These are phyloP conservation scores for Pantherophis alleghaniensis DNA, from an alignment of 2,797 vertebrate genomes.

Conservation along the genomic window DNA sequence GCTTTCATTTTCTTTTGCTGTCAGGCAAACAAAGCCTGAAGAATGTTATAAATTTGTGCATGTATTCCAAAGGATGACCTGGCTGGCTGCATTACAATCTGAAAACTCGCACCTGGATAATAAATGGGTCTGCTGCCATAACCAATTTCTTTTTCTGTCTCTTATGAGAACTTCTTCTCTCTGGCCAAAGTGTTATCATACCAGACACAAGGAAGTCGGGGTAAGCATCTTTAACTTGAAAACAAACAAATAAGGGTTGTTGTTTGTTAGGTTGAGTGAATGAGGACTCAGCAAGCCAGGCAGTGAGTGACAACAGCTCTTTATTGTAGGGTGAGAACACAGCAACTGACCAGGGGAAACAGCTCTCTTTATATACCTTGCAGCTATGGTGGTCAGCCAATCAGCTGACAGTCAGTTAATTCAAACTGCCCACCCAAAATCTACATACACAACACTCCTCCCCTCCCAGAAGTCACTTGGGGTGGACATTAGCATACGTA, in stretches of 20 bases:
- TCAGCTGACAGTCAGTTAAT: no score
- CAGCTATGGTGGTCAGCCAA: no score
- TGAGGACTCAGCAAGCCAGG: no score
- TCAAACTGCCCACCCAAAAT: no score
- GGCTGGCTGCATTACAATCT: background rate
- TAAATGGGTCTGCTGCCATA: background rate
- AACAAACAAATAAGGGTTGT: background rate
- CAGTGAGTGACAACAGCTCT: no score
- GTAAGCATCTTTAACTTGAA: background rate
- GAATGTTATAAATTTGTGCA: background rate
- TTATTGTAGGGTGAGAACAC: no score
- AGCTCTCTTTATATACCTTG: no score
- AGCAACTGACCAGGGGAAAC: no score
- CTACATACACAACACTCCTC: no score
- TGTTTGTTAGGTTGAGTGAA: no score
- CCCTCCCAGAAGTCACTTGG: no score
- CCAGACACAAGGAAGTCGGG: background rate
- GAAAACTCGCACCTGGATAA: conserved; percentile 4
- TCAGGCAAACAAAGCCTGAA: background rate
- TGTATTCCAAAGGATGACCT: conserved; percentile 8
- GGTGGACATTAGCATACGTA: no score
- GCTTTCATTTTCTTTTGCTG: conserved; percentile 4
- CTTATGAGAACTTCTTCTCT: background rate
- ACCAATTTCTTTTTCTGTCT: conserved; percentile 21
- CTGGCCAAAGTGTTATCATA: background rate